Conservation (phyloP, 35 echinoderm and acorn worm genomes). For the Apostichopus parvimensis region DNA sequence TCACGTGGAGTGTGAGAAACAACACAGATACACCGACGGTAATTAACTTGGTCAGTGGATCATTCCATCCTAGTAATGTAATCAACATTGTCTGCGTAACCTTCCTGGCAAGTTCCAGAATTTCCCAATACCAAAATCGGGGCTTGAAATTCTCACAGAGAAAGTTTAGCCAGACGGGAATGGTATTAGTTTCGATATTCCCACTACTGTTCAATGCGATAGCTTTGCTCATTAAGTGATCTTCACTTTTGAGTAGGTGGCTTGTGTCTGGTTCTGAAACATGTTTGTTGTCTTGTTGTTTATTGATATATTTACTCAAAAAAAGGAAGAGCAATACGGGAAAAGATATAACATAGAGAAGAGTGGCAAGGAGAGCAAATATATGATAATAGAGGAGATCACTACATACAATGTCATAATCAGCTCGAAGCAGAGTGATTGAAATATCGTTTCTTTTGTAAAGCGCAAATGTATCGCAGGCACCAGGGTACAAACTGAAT, state of each 20-base stretch:
- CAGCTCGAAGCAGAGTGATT: no score
- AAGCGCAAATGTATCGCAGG: no score
- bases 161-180: constrained; percentile 1
- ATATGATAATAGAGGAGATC: no score
- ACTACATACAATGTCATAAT: no score
- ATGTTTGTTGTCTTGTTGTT: no score
- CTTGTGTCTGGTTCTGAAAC: not conserved
- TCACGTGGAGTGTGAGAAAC: constrained; percentile 29
- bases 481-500: no score
- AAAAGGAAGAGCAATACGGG: no score
- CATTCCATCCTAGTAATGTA: constrained; percentile 26
- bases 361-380: no score
- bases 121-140: constrained; percentile 58
- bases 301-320: no score
- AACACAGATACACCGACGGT: constrained; percentile 24
- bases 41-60: constrained; percentile 13
- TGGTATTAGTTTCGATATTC: not conserved
- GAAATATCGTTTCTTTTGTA: no score
- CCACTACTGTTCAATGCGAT: not conserved
- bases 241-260: constrained; percentile 3
- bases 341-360: no score
- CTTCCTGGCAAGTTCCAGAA: constrained; percentile 53
- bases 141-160: constrained; percentile 67
- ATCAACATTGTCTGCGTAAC: not conserved
- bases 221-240: constrained; percentile 4